Conservation (phyloP, 2,888 invertebrate genomes). For the Stenotaenia linearis region DNA sequence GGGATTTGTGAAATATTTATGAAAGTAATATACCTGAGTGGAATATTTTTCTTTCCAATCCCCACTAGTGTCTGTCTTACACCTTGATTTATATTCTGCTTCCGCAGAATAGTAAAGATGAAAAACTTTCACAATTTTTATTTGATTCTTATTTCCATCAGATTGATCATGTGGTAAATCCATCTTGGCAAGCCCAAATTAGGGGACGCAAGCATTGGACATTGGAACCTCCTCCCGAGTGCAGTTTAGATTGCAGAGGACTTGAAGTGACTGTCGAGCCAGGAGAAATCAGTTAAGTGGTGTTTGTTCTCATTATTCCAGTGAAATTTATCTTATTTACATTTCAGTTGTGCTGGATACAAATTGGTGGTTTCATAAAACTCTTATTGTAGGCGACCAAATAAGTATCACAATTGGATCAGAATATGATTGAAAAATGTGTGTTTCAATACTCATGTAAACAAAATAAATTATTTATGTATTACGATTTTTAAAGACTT, state of each 20-base stretch:
- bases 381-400: constrained; percentile 74
- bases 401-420: constrained; percentile 95
- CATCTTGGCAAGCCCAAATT: constrained; percentile 96
- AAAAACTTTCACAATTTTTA: background rate
- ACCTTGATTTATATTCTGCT: background rate
- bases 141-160: constrained; percentile 47
- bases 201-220: constrained; percentile 82
- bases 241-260: constrained; percentile 67
- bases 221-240: constrained; percentile 88
- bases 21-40: background rate
- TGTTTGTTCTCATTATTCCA: no score
- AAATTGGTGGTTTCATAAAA: constrained; percentile 93
- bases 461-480: background rate
- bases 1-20: background rate
- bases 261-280: constrained; percentile 68
- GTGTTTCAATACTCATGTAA: background rate
- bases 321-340: no score
- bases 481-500: background rate
- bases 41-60: background rate
- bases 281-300: constrained; percentile 74
- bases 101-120: background rate
- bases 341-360: constrained; percentile 84
- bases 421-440: constrained; percentile 70
- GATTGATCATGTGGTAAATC: constrained; percentile 88
- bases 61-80: background rate